Evolutionary conservation across 2,797 vertebrate genomes (phyloP).

Genomic region (Myoxocephalus aenaeus): DNA sequence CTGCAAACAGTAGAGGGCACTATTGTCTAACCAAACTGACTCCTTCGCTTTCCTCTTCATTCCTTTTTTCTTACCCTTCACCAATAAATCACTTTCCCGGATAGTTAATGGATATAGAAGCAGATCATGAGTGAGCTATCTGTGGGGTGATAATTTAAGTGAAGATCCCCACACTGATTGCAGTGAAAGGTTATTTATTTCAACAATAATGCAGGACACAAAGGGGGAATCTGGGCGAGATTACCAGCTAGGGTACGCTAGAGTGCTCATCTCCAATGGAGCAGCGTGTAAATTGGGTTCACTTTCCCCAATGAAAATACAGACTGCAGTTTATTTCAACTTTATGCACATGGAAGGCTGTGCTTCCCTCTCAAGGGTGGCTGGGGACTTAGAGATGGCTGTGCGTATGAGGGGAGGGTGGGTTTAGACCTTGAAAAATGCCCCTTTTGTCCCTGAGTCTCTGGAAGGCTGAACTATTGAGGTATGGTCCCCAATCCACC

Average conservation of each 20-base stretch:
- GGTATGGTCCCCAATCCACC: constrained; percentile 59
- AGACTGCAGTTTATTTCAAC: constrained; percentile 85
- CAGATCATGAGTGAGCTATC: constrained; percentile 90
- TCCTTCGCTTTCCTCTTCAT: constrained; percentile 37
- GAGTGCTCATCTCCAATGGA: constrained; percentile 84
- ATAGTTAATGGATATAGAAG: constrained; percentile 89
- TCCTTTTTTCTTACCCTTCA: constrained; percentile 79
- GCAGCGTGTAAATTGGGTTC: constrained; percentile 86
- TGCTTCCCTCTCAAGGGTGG: constrained; percentile 78
- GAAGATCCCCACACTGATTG: constrained; percentile 88
- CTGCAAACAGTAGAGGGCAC: constrained; percentile 85
- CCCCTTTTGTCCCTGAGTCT: constrained; percentile 81
- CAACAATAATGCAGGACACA: constrained; percentile 87
- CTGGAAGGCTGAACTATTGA: constrained; percentile 71
- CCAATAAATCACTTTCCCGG: constrained; percentile 87
- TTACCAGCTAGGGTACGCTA: constrained; percentile 83
- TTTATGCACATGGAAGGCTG: constrained; percentile 82
- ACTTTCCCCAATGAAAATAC: constrained; percentile 85
- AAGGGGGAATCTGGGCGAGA: constrained; percentile 84
- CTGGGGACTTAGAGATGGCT: constrained; percentile 73
- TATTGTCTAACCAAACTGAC: constrained; percentile 81
- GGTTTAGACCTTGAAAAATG: constrained; percentile 84
- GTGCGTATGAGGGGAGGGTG: constrained; percentile 66
- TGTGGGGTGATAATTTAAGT: constrained; percentile 87
- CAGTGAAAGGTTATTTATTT: constrained; percentile 90